A percentile compares a stretch with the other conserved stretches of the same genome.
Conservation (phyloP, 1,140 invertebrate genomes). For the Callitettix versicolor region DNA sequence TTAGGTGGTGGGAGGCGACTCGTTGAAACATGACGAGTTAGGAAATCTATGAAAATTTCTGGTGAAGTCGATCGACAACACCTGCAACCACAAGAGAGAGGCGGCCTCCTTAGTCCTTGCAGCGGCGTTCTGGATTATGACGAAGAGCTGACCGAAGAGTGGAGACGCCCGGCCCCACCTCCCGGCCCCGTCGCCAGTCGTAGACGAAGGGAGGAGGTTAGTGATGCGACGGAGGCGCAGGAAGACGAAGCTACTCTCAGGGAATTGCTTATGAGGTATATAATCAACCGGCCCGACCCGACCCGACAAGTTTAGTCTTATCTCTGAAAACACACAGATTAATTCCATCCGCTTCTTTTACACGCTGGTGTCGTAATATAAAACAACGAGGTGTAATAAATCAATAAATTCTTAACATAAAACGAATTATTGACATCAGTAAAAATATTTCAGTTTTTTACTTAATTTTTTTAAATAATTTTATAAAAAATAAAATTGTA, state of each 20-base stretch:
- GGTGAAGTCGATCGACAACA: slow-evolving; percentile 4
- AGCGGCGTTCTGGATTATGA: background rate
- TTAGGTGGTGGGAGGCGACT: slow-evolving; percentile 5
- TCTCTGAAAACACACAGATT: no score
- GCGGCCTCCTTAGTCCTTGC: background rate
- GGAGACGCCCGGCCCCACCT: background rate
- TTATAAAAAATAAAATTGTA: no score
- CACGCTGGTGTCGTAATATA: no score
- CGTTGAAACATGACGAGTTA: background rate
- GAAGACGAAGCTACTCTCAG: slow-evolving; percentile 68
- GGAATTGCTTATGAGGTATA: slow-evolving; percentile 77
- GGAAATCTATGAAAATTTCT: slow-evolving; percentile 11
- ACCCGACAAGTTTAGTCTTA: no score
- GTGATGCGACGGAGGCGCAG: slow-evolving; percentile 24
- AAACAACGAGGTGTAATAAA: no score
- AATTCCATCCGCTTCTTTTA: no score
- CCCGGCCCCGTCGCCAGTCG: slow-evolving; percentile 15
- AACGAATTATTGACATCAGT: no score
- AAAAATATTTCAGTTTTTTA: no score
- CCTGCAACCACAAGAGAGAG: no score
- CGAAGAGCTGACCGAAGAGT: slow-evolving; percentile 7
- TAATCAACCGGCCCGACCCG: slow-evolving; percentile 24
- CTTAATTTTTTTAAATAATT: no score
- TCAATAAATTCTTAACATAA: no score
- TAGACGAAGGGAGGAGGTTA: background rate